Evolutionary conservation across 1,140 invertebrate species (phyloP).

Genomic region (Laupala kohalensis): DNA sequence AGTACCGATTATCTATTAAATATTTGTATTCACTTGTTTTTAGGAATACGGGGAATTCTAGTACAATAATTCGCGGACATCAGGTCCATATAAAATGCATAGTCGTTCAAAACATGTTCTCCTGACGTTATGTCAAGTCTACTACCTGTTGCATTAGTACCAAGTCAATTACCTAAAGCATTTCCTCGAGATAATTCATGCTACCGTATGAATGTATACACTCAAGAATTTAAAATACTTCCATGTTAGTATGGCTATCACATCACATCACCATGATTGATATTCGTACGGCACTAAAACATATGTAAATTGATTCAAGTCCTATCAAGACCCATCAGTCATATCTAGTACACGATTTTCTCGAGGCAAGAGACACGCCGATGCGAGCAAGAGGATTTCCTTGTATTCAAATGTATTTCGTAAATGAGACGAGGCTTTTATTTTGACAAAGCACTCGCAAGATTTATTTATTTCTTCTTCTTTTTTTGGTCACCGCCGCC

Average conservation of each 20-base stretch:
- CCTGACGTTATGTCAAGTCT: no score
- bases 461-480: background rate
- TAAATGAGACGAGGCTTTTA: background rate
- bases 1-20: no score
- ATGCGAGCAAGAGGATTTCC: background rate
- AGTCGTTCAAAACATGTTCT: no score
- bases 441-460: background rate
- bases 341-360: background rate
- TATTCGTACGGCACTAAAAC: background rate
- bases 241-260: background rate
- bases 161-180: no score
- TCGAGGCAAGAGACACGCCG: background rate
- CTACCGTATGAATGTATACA: no score
- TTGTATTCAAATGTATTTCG: background rate
- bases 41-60: no score
- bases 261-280: background rate
- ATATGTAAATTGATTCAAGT: background rate
- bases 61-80: no score
- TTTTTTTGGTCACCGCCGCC: background rate
- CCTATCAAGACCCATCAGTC: background rate
- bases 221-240: no score
- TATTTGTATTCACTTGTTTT: no score
- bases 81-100: no score
- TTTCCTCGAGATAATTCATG: no score
- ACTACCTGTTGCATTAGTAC: no score